Evolutionary conservation across 1,140 invertebrate genomes (phyloP).

Genomic region (Chymomyza costata): DNA sequence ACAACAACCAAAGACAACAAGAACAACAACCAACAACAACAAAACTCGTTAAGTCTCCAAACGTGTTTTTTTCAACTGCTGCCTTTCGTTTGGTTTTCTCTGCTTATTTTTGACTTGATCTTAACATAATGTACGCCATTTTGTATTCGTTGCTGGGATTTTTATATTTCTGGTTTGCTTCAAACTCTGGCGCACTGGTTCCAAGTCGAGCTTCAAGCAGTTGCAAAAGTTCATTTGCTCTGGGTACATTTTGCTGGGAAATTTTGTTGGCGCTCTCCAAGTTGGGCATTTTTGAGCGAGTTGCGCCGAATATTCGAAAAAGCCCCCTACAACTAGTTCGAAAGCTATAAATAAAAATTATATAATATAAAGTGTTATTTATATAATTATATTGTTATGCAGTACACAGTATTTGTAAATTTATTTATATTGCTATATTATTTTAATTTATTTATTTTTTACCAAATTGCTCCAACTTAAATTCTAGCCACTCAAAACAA

Average conservation of each 20-base stretch:
- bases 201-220: conserved; percentile 18
- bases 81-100: conserved; percentile 18
- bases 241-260: conserved; percentile 20
- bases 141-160: conserved; percentile 20
- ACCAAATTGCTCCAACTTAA: no score
- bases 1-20: conserved; percentile 13
- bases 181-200: background rate
- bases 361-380: no score
- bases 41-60: conserved; percentile 59
- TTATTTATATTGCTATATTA: no score
- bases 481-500: background rate
- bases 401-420: no score
- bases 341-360: no score
- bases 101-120: conserved; percentile 37
- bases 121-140: conserved; percentile 48
- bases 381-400: no score
- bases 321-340: no score
- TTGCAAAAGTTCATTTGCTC: conserved; percentile 40
- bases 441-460: no score
- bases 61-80: conserved; percentile 49
- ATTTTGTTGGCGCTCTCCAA: no score
- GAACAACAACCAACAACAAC: conserved; percentile 9
- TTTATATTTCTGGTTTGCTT: conserved; percentile 49
- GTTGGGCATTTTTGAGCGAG: no score
- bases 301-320: no score